Base-by-base conservation (phyloP, 2,113 vertebrate genomes). In the Pongo abelii region DNA sequence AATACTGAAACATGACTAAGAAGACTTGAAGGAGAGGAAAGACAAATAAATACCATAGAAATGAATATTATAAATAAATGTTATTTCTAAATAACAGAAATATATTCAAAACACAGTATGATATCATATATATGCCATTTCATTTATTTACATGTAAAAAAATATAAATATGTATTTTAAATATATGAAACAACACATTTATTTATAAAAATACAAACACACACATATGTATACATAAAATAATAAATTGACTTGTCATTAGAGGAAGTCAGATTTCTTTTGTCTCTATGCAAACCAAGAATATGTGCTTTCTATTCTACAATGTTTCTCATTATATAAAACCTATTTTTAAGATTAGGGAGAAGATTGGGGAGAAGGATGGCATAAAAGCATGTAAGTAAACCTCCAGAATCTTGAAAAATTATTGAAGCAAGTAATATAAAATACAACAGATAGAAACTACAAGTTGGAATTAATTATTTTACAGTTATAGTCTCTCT, bases 321-420 rank as follows among this genome's bases (percentile, higher is more conserved):
- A 74, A 91, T 55, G 43, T 57, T 96, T 77, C 52, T 92, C 50
- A 95, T 75, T 69, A 40, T n/a, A 93, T 77, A 64, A 81, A 64
- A n/a, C 9, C 46, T 52, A 75, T 55, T 92, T 92, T 83, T 75
- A 88, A 84, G 77, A 91, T n/a, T 64, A 1, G 48, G 17, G 43
- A 91, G 55, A 22, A 4, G n/a, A 88, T n/a, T 64, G 1, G 48
- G 22, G 43, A 91, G 55, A 23, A 4, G n/a, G 46, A 52, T 35
- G 27, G 25, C 40, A 10, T 18, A 46, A 79, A 84, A 67, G 16
- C 40, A 13, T 20, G 46, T 80, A 96, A 78, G 70, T 87, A 59
- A 74, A 32, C 35, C 9, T 55, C 18, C 9, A 75, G 59, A 89
- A 88, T 79, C 23, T 78, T 91, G 1, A n/a, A 50, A 93, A 86